phyloP scores from a whole-genome alignment of 2,113 vertebrate species.

The Edolisoma coerulescens region DNA sequence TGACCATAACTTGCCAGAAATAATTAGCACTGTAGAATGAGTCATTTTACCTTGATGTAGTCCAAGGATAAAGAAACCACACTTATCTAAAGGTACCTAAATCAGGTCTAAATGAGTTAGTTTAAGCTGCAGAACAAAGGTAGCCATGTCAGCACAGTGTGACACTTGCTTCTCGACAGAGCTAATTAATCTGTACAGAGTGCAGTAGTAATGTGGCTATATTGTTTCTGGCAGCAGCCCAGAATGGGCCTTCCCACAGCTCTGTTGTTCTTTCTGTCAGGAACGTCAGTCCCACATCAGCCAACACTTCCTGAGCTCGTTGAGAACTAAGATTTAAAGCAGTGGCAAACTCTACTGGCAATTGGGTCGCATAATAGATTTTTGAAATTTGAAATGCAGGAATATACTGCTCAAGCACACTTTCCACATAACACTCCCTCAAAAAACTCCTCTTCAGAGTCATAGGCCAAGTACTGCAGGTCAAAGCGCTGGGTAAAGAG shows the following conservation, averaged over 20 bases:
- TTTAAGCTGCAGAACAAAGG: not conserved
- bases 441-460: not conserved
- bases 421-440: not conserved
- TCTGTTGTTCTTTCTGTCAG: not conserved
- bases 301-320: not conserved
- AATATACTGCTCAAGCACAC: not conserved
- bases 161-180: not conserved
- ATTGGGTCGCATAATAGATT: not conserved
- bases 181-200: constrained; percentile 6
- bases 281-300: not conserved
- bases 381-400: not conserved
- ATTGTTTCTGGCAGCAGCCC: constrained; percentile 11
- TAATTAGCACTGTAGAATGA: not conserved
- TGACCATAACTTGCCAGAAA: constrained; percentile 24
- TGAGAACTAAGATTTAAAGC: not conserved
- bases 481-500: not conserved
- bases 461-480: not conserved
- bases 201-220: not conserved
- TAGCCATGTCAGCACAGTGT: not conserved
- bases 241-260: not conserved
- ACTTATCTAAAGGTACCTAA: not conserved
- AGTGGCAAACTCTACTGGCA: not conserved
- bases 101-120: not conserved
- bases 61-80: not conserved
- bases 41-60: not conserved